A percentile compares a stretch with the other conserved stretches of the same genome.
Evolutionary conservation across 2,797 vertebrate genomes (phyloP).

Genomic region (Hypotaenidia okinawae): DNA sequence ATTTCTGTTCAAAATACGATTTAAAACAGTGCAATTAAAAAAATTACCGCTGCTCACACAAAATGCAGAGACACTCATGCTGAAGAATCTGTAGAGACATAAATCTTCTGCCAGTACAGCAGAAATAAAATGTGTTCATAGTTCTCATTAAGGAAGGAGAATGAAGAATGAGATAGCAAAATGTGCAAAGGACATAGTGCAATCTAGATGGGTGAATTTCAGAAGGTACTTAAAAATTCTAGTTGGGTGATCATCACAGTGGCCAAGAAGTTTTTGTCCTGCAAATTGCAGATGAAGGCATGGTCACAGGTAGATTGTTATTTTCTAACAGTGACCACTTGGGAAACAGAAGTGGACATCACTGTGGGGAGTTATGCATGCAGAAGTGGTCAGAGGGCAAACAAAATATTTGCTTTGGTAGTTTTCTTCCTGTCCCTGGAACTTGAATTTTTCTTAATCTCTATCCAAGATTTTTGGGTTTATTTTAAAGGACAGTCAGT

Average conservation of each 20-base stretch:
- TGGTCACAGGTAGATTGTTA: neutral
- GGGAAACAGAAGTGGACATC: neutral
- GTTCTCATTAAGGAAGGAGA: neutral
- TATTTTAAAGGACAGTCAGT: neutral
- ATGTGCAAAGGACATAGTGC: neutral
- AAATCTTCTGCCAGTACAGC: neutral
- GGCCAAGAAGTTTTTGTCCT: neutral
- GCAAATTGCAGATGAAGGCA: constrained; percentile 15
- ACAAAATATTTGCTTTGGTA: neutral
- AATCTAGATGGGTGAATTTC: constrained; percentile 7
- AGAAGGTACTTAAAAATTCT: constrained; percentile 3
- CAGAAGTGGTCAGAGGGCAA: neutral
- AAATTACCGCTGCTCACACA: neutral
- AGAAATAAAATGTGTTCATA: neutral
- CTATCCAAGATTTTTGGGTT: neutral
- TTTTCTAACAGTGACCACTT: neutral
- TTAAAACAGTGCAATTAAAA: constrained; percentile 11
- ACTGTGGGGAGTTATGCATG: neutral
- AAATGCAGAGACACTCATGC: neutral
- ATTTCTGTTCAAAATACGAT: constrained; percentile 21
- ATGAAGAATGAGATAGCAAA: neutral
- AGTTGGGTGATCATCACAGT: neutral
- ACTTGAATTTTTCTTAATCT: neutral
- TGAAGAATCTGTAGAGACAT: neutral
- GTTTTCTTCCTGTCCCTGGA: neutral